These are phyloP conservation scores for Papilio polytes DNA, from an alignment of 1,140 invertebrate genomes.

Conservation along the genomic window DNA sequence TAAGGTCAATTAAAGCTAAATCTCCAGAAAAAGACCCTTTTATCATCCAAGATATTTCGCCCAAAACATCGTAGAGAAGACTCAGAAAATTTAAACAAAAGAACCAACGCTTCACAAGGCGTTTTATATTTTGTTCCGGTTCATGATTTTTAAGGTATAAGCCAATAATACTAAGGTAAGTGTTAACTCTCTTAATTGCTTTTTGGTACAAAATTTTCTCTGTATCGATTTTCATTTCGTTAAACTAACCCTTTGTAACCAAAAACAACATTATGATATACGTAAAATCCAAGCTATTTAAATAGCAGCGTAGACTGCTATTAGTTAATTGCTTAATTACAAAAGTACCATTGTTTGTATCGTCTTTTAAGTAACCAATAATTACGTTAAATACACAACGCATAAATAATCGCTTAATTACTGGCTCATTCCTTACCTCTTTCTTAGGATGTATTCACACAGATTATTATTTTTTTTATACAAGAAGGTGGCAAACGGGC, in stretches of 20 bases:
- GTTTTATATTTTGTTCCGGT: constrained; percentile 3
- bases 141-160: not conserved
- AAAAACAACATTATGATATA: not conserved
- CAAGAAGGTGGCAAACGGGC: no score
- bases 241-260: not conserved
- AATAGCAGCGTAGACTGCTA: not conserved
- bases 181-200: constrained; percentile 1
- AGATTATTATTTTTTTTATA: no score
- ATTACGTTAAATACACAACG: not conserved
- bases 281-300: not conserved
- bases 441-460: not conserved
- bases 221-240: constrained; percentile 10
- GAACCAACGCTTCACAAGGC: not conserved
- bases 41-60: constrained; percentile 13
- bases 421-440: not conserved
- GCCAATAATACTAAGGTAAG: not conserved
- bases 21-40: not conserved
- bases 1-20: constrained; percentile 15
- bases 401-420: not conserved
- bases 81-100: constrained; percentile 14
- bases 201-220: not conserved
- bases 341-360: not conserved
- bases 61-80: constrained; percentile 1
- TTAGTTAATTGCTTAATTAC: not conserved
- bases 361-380: not conserved